Percentiles rank a stretch among this genome's conserved stretches.
Evolutionary conservation across 2,797 vertebrate species (phyloP).

Genomic region (Platalea minor): DNA sequence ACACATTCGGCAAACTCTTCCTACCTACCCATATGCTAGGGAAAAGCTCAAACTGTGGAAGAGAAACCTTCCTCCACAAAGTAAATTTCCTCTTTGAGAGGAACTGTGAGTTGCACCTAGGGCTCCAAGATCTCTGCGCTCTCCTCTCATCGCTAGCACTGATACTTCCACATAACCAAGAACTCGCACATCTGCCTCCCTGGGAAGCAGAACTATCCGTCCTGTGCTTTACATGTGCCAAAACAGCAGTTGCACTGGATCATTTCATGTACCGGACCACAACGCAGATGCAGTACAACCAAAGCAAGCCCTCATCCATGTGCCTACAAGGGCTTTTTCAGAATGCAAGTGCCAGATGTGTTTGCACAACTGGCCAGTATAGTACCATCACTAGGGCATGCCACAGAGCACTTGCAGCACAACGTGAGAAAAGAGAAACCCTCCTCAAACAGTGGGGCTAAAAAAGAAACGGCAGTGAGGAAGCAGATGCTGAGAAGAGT

Average conservation of each 20-base stretch:
- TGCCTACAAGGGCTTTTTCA: background rate
- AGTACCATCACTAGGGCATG: rapidly evolving
- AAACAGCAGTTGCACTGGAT: background rate
- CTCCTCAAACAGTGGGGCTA: background rate
- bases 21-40: conserved; percentile 58
- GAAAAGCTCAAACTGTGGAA: conserved; percentile 32
- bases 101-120: background rate
- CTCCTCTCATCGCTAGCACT: rapidly evolving
- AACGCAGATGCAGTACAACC: background rate
- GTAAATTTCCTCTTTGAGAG: background rate
- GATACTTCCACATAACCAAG: background rate
- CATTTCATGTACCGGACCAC: background rate
- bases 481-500: background rate
- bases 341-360: background rate
- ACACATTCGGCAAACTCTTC: conserved; percentile 58
- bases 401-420: background rate
- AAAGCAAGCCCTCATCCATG: background rate
- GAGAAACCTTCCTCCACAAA: conserved; percentile 33
- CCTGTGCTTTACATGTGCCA: background rate
- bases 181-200: background rate
- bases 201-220: background rate
- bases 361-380: background rate
- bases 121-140: background rate
- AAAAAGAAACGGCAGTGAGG: background rate
- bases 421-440: background rate